A percentile compares a stretch with the other conserved stretches of the same genome.
Conservation (phyloP, 2,888 invertebrate species). For the Pachymerium ferrugineum region DNA sequence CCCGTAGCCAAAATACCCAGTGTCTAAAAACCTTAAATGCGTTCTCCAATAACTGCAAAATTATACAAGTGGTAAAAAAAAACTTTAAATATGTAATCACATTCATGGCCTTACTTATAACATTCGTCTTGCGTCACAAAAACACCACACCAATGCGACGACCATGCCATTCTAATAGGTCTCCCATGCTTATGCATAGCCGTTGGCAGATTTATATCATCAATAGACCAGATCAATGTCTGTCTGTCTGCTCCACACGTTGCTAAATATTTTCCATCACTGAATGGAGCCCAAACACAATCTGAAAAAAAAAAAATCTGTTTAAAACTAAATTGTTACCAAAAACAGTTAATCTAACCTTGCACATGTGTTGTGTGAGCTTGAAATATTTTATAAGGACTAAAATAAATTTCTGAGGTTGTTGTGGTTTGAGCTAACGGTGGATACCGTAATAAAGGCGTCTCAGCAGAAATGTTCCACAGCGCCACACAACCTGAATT, state of each 20-base stretch:
- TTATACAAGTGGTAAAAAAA: background rate
- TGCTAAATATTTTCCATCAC: background rate
- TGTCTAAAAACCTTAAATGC: background rate
- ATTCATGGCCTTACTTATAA: background rate
- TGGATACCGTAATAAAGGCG: background rate
- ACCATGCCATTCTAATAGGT: background rate
- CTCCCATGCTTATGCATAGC: background rate
- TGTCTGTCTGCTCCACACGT: background rate
- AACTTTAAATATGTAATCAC: background rate
- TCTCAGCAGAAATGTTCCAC: background rate
- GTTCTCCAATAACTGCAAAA: background rate
- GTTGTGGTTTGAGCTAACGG: background rate
- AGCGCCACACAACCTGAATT: background rate
- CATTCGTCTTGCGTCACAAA: slow-evolving; percentile 26
- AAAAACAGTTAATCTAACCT: background rate
- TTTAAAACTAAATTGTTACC: too few species aligned
- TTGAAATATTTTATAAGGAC: background rate
- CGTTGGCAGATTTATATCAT: background rate
- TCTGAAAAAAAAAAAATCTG: background rate
- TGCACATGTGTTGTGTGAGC: background rate
- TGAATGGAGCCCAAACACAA: background rate
- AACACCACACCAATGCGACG: slow-evolving; percentile 28
- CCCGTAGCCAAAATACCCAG: slow-evolving; percentile 14
- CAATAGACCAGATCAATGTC: background rate
- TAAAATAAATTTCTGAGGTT: background rate